These are phyloP conservation scores for Lanius ludovicianus DNA, from an alignment of 2,113 vertebrate species.

Conservation along the genomic window DNA sequence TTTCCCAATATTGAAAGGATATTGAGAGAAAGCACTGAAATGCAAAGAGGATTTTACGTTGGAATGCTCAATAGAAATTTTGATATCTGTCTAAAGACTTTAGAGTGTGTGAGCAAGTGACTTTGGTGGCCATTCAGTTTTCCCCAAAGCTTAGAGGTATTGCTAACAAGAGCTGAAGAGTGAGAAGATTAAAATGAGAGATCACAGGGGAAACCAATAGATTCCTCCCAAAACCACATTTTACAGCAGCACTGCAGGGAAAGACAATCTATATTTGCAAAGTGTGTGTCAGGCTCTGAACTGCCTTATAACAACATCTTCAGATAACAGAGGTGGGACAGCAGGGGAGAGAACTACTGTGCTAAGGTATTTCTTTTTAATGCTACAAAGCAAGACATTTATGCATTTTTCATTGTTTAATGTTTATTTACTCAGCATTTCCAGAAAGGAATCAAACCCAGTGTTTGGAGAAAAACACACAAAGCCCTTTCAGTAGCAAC, in stretches of 20 bases:
- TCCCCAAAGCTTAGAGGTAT: not conserved
- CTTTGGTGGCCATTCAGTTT: not conserved
- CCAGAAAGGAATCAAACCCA: not conserved
- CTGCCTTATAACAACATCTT: not conserved
- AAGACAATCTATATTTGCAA: not conserved
- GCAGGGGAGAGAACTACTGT: not conserved
- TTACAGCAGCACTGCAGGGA: not conserved
- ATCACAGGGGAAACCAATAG: not conserved
- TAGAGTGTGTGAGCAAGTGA: not conserved
- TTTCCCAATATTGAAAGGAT: not conserved
- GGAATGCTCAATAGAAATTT: not conserved
- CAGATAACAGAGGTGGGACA: not conserved
- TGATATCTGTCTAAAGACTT: not conserved
- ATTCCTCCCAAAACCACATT: not conserved
- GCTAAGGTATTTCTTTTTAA: not conserved
- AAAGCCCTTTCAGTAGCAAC: not conserved
- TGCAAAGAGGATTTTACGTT: not conserved
- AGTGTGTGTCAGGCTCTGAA: not conserved
- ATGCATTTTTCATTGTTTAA: not conserved
- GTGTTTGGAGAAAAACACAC: rapidly evolving
- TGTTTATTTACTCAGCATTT: not conserved
- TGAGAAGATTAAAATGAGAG: not conserved
- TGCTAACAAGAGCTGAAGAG: not conserved
- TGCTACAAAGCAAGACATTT: not conserved
- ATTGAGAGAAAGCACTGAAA: not conserved